Evolutionary conservation across 1,140 invertebrate species (phyloP).

Genomic region (Procambarus clarkii): DNA sequence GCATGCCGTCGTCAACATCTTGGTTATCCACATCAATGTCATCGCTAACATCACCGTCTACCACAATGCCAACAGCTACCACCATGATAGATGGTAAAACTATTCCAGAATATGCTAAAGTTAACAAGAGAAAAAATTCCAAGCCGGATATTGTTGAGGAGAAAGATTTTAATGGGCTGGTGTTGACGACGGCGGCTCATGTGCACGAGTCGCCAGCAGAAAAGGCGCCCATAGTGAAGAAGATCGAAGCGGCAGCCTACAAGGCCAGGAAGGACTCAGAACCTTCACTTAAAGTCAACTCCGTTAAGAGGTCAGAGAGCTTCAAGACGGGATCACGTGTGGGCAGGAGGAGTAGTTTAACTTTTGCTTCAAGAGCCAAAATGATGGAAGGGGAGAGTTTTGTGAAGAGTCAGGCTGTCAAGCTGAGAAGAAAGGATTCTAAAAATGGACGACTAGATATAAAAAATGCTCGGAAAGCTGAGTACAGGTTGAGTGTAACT

Average conservation of each 20-base stretch:
- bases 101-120: conserved; percentile 71
- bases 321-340: conserved; percentile 64
- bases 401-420: conserved; percentile 65
- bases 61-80: conserved; percentile 5
- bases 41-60: neutral
- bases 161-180: neutral
- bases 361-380: conserved; percentile 56
- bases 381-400: conserved; percentile 65
- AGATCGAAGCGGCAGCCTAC: conserved; percentile 57
- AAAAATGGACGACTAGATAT: conserved; percentile 59
- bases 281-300: conserved; percentile 54
- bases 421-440: conserved; percentile 65
- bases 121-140: conserved; percentile 68
- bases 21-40: neutral
- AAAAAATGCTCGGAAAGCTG: conserved; percentile 63
- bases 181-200: neutral
- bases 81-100: conserved; percentile 17
- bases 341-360: conserved; percentile 60
- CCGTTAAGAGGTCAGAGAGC: conserved; percentile 69
- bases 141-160: conserved; percentile 61
- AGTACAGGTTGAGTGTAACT: conserved; percentile 70
- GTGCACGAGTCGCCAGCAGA: conserved; percentile 57
- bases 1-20: neutral
- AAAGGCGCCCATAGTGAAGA: conserved; percentile 71
- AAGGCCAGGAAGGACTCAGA: conserved; percentile 64